A percentile compares a stretch with the other conserved stretches of the same genome.
Evolutionary conservation across 2,888 invertebrate species (phyloP).

Genomic region (Eupithecia insigniata): DNA sequence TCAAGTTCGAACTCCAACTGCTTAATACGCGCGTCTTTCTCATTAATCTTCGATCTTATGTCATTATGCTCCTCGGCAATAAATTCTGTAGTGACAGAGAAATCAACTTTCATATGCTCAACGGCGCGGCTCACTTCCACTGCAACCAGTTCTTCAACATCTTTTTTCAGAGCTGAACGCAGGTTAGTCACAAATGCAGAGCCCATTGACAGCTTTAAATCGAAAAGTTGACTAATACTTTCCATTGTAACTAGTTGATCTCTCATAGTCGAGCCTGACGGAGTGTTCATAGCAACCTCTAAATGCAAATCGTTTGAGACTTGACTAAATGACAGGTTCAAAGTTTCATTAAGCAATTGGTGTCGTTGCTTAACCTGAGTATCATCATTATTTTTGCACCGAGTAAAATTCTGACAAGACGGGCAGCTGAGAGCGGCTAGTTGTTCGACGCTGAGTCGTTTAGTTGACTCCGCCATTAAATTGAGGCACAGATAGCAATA

Average conservation of each 20-base stretch:
- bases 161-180: conserved; percentile 6
- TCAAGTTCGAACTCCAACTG: conserved; percentile 11
- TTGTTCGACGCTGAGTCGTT: background rate
- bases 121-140: conserved; percentile 10
- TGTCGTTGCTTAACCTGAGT: background rate
- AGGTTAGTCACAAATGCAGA: conserved; percentile 10
- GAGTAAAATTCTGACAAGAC: background rate
- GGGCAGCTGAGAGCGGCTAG: background rate
- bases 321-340: background rate
- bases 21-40: conserved; percentile 6
- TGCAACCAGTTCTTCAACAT: conserved; percentile 14
- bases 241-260: conserved; percentile 12
- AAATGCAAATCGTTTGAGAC: background rate
- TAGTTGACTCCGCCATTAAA: background rate
- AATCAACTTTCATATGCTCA: conserved; percentile 16
- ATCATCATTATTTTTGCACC: background rate
- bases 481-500: background rate
- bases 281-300: background rate
- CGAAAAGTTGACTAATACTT: conserved; percentile 20
- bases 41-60: conserved; percentile 4
- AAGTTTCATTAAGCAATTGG: background rate
- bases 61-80: conserved; percentile 23
- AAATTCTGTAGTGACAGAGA: conserved; percentile 32
- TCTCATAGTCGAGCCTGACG: background rate
- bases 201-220: conserved; percentile 11